Evolutionary conservation across 2,113 vertebrate species (phyloP), one percentile per base, ranked within the genome.

Genomic region (Pollimyrus isidori): DNA sequence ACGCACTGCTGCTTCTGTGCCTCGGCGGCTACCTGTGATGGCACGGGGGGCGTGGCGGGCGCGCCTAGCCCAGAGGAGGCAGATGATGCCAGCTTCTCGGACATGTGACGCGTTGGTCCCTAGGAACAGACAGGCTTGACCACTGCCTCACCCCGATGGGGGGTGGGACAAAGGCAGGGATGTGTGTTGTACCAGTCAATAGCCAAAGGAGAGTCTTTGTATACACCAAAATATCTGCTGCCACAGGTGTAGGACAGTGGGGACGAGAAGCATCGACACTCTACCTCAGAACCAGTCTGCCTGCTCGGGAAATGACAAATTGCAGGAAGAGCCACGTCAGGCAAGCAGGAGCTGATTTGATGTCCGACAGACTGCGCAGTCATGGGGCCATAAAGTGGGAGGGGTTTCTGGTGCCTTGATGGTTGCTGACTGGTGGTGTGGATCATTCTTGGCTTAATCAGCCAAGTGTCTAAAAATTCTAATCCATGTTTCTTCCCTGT

Each of bases 1-100:
- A 99, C 1, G 90, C 95, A 9, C 93, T 99, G 62, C 95, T 99
- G 48, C 88, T 99, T 91, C 94, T 99, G 4, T 99, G 98, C 92
- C 92, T 98, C 90, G 96, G 97, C 0, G 98, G 98, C 53, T 97
- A 94, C 94, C 94, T 99, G 1, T 99, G 94, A 96, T 1, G 91
- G 94, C 46, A n/a, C 35, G 82, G 17, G 85, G 42, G 23, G 52
- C 53, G 48, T 26, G 17, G 52, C 62, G 69, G 84, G 91, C 88
- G 4, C 49, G 53, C 21, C 45, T 48, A 39, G 7, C 45, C 48
- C 35, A 89, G 84, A 89, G 42, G 39, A 48, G 85, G 49, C 19
- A 23, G 11, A 53, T 30, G 26, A 73, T 13, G 13, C 26, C 30
- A 6, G 69, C 69, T 39, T 76, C 73, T 86, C 13, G n/a, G 49